Conservation (phyloP, 2,797 vertebrate species). For the Hippocampus kuda region DNA sequence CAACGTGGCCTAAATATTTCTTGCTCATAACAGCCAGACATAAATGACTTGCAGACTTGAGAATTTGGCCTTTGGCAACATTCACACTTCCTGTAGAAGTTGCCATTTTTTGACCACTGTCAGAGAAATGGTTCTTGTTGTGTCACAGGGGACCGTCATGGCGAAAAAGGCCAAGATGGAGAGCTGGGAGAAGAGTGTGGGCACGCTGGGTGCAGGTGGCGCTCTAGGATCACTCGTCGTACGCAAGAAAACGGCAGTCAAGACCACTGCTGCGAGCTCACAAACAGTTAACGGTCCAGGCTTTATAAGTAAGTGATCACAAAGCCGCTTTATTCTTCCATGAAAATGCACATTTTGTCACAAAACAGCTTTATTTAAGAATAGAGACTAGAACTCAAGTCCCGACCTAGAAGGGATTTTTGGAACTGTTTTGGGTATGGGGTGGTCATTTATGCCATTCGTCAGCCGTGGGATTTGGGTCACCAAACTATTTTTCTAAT, state of each 20-base stretch:
- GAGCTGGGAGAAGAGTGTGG: conserved; percentile 77
- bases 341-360: background rate
- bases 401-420: too few species aligned
- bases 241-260: conserved; percentile 59
- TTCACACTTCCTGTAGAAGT: background rate
- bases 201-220: conserved; percentile 53
- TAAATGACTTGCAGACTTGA: too few species aligned
- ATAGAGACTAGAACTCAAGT: too few species aligned
- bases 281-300: conserved; percentile 37
- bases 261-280: conserved; percentile 19
- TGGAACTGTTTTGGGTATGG: too few species aligned
- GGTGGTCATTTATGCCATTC: too few species aligned
- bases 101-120: background rate
- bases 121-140: background rate
- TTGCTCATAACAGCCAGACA: too few species aligned
- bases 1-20: too few species aligned
- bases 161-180: conserved; percentile 70
- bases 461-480: background rate
- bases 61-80: too few species aligned
- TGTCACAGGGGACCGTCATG: conserved; percentile 10
- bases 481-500: background rate
- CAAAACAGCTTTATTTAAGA: background rate
- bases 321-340: background rate
- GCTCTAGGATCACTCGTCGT: conserved; percentile 72
- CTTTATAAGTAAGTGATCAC: background rate